Conservation (phyloP, 2,113 vertebrate genomes). For the Sardina pilchardus region DNA sequence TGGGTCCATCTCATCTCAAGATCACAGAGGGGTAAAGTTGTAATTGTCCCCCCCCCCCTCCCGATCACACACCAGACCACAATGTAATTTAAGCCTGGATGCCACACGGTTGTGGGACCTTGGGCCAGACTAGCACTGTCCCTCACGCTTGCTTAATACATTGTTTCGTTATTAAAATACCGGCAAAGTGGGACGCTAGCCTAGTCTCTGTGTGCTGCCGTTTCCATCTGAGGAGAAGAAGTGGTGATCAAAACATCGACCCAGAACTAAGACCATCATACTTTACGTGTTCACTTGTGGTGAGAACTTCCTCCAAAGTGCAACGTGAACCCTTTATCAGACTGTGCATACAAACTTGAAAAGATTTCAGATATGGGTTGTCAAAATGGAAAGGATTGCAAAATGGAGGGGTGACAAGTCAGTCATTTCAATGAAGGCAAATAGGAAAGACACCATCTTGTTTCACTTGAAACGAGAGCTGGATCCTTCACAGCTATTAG, state of each 20-base stretch:
- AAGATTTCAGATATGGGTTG: too few relatives aligned
- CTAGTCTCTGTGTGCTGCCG: background rate
- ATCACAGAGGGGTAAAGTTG: background rate
- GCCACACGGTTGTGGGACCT: background rate
- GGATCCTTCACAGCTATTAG: too few relatives aligned
- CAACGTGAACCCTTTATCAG: too few relatives aligned
- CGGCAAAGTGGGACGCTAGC: background rate
- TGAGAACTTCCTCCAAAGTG: background rate
- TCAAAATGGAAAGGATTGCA: too few relatives aligned
- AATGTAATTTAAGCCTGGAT: background rate
- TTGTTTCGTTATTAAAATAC: too few relatives aligned
- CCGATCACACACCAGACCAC: slow-evolving; percentile 1
- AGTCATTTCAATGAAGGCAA: too few relatives aligned
- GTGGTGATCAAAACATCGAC: background rate
- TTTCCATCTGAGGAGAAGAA: background rate
- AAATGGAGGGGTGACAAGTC: too few relatives aligned
- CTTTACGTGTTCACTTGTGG: background rate
- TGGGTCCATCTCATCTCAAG: background rate
- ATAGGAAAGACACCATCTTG: too few relatives aligned
- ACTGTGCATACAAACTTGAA: too few relatives aligned
- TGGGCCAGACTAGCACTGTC: background rate
- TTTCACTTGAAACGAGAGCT: too few relatives aligned
- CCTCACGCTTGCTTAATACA: background rate
- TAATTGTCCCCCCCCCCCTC: too few relatives aligned
- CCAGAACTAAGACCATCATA: background rate